Percentiles rank a stretch among this genome's conserved stretches.
Conservation (phyloP, 2,888 invertebrate species). For the Heterodera filipjevi region DNA sequence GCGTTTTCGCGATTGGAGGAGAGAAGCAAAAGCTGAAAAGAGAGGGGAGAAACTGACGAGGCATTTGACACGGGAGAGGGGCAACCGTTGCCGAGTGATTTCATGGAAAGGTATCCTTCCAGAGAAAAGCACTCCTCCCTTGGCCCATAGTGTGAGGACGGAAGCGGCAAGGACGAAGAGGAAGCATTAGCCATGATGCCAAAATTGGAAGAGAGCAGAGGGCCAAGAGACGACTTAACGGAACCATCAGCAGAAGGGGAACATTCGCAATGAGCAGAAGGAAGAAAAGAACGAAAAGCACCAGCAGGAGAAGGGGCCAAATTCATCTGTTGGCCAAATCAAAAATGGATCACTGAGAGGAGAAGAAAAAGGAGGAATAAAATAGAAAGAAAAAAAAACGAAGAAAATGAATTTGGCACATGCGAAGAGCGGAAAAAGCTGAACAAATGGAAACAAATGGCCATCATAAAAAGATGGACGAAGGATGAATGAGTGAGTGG, state of each 20-base stretch:
- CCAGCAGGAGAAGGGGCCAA: background rate
- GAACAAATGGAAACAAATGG: background rate
- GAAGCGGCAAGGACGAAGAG: background rate
- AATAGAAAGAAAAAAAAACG: background rate
- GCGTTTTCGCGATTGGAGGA: conserved; percentile 49
- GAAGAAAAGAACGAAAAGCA: background rate
- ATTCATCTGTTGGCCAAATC: background rate
- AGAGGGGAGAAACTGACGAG: background rate
- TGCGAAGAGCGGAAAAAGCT: background rate
- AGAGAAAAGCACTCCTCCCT: conserved; percentile 51
- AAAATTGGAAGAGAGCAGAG: background rate
- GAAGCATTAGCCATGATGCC: background rate
- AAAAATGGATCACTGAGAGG: background rate
- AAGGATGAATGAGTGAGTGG: background rate
- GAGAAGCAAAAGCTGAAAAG: conserved; percentile 35
- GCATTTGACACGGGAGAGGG: background rate
- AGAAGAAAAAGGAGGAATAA: background rate
- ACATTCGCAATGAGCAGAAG: background rate
- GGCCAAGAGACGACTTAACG: background rate
- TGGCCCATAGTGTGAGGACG: background rate
- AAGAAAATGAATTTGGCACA: background rate
- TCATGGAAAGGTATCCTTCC: conserved; percentile 57
- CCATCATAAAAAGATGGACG: background rate
- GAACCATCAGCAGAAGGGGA: background rate
- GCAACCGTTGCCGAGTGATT: conserved; percentile 45